Percentiles rank a stretch among this genome's conserved stretches.
Conservation (phyloP, 2,888 invertebrate genomes). For the Spodoptera littoralis region DNA sequence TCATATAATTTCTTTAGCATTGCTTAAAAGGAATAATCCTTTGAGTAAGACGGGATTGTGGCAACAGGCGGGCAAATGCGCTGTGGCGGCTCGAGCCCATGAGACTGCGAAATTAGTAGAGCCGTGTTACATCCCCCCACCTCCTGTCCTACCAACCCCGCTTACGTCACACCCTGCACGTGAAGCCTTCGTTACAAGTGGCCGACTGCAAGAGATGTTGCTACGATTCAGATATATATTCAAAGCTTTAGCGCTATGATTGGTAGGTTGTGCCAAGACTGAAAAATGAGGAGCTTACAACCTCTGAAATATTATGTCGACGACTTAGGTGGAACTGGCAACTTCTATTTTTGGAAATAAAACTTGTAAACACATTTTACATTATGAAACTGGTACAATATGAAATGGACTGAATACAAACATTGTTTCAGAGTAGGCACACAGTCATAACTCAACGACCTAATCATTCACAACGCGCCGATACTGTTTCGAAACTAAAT, state of each 20-base stretch:
- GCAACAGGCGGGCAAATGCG: constrained; percentile 68
- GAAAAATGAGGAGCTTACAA: constrained; percentile 27
- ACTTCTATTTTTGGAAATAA: too few species aligned
- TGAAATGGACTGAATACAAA: constrained; percentile 17
- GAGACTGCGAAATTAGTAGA: constrained; percentile 81
- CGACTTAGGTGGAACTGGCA: too few species aligned
- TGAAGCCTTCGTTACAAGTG: constrained; percentile 58
- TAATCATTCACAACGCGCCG: constrained; percentile 31
- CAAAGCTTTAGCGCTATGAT: constrained; percentile 38
- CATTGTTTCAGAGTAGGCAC: constrained; percentile 19
- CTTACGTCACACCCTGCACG: constrained; percentile 63
- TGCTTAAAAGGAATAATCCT: constrained; percentile 69
- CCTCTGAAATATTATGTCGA: constrained; percentile 8
- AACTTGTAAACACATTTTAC: too few species aligned
- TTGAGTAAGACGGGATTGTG: constrained; percentile 71
- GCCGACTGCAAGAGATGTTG: constrained; percentile 52
- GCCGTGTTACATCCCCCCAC: constrained; percentile 65
- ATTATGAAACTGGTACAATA: not conserved
- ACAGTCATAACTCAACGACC: constrained; percentile 13
- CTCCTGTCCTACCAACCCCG: constrained; percentile 33
- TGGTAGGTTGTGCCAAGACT: constrained; percentile 21
- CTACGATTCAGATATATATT: constrained; percentile 40
- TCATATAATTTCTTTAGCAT: constrained; percentile 71
- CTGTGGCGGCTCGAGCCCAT: constrained; percentile 68
- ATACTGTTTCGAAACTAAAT: constrained; percentile 40